A percentile compares a stretch with the other conserved stretches of the same genome.
Evolutionary conservation across 2,888 invertebrate genomes (phyloP).

Genomic region (Ornithoptera priamus): DNA sequence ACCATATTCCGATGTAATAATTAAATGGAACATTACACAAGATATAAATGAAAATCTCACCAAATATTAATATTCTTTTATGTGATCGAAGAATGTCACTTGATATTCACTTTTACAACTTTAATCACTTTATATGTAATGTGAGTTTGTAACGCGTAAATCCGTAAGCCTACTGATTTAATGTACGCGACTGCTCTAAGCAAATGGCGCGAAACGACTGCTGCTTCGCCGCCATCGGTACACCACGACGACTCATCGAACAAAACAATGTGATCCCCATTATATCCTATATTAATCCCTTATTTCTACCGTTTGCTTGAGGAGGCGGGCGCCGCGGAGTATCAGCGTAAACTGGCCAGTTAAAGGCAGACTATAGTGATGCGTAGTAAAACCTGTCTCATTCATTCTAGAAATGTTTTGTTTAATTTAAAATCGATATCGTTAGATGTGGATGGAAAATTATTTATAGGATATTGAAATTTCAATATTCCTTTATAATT

Average conservation of each 20-base stretch:
- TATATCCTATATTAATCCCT: conserved; percentile 42
- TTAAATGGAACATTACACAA: too few relatives aligned
- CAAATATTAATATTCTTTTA: conserved; percentile 40
- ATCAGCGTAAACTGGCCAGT: conserved; percentile 45
- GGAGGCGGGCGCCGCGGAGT: conserved; percentile 39
- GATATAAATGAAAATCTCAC: conserved; percentile 43
- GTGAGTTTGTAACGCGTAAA: conserved; percentile 42
- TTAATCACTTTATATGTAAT: conserved; percentile 49
- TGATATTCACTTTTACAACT: conserved; percentile 37
- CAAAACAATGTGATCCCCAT: conserved; percentile 40
- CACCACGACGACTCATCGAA: conserved; percentile 65
- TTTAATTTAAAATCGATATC: conserved; percentile 7
- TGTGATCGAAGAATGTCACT: conserved; percentile 36
- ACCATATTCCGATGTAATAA: too few relatives aligned
- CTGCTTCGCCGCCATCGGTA: conserved; percentile 44
- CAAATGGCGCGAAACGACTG: conserved; percentile 63
- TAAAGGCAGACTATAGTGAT: conserved; percentile 47
- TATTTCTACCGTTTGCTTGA: conserved; percentile 35
- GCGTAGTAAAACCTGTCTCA: conserved; percentile 57
- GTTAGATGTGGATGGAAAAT: not conserved
- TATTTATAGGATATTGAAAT: not conserved
- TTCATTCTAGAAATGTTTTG: conserved; percentile 41
- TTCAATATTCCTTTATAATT: not conserved
- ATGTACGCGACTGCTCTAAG: conserved; percentile 54
- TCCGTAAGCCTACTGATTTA: conserved; percentile 37